Evolutionary conservation across 2,888 invertebrate genomes (phyloP), one percentile per base, ranked within the genome.

Genomic region (Cenopis cana): DNA sequence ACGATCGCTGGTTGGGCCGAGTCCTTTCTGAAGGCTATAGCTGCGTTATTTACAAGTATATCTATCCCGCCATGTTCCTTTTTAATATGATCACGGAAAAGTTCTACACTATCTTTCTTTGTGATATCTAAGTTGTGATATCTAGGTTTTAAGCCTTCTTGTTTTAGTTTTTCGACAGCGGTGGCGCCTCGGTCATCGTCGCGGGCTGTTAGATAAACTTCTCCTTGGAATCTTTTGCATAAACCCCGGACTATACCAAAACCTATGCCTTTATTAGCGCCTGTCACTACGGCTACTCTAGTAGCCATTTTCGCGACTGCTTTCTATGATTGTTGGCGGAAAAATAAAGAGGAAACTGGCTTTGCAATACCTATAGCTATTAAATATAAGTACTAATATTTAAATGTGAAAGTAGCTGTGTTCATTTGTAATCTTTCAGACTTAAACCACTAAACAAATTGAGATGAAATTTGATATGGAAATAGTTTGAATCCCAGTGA

Each of bases 31-130:
- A 95, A 96, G 0, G 96, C 96, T 68, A 96, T 96, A 0, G 95
- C 97, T 12, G 97, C 97, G 84, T 97, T 97, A 81, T 97, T 97
- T 0, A 97, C 94, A 52, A 97, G 89, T 57, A 97, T 82, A 87
- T 97, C 96, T 5, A 97, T 87, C 0, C 96, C 96, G 1, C 94
- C 95, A 78, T 97, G 93, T 36, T 94, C 94, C 20, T 89, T 85
- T 77, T 94, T 90, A 1, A 97, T 82, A 76, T 94, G 94, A 76
- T 95, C 94, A 11, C 91, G 90, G 73, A 97, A 95, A 6, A 75
- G 82, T 62, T 94, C 86, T 9, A 97, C 87, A 76, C 96, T 96
- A 0, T 87, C 83, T 46, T 87, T 85, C 74, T 95, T 93, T 2
- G 94, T 94, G 68, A 97, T 93, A 80, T 97, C 97, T 29, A 97